Conservation (phyloP, 2,113 vertebrate species). For the Thamnaconus septentrionalis region DNA sequence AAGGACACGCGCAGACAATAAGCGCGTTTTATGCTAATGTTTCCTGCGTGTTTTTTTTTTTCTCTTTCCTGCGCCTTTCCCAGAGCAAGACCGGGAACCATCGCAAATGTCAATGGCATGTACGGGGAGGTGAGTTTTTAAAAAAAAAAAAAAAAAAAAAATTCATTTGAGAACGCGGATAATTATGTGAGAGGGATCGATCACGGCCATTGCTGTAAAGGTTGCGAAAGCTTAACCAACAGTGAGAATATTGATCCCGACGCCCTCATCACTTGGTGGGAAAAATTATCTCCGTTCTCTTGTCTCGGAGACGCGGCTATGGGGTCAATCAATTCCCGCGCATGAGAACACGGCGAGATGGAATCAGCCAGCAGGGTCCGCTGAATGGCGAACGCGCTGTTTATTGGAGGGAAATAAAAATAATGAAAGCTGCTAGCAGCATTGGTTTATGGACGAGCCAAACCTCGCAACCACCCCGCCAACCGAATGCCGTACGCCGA, state of each 20-base stretch:
- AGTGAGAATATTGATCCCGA: conserved; percentile 75
- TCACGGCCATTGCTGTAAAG: conserved; percentile 73
- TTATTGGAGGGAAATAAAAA: conserved; percentile 35
- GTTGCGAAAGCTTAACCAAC: conserved; percentile 76
- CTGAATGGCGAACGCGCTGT: conserved; percentile 43
- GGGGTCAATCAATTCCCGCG: conserved; percentile 69
- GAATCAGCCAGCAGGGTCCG: conserved; percentile 32
- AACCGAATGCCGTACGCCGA: too few species aligned
- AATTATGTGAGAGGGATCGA: conserved; percentile 75
- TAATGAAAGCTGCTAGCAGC: too few species aligned
- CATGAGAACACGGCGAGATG: conserved; percentile 48
- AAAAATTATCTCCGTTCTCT: conserved; percentile 68
- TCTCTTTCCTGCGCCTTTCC: too few species aligned
- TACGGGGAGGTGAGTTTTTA: background rate
- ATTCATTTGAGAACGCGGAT: conserved; percentile 65
- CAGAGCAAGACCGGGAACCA: conserved; percentile 3
- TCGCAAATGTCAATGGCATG: conserved; percentile 68
- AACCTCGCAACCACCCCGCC: too few species aligned
- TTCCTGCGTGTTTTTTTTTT: conserved; percentile 25
- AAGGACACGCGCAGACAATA: conserved; percentile 39
- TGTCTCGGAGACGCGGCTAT: conserved; percentile 44
- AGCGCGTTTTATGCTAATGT: conserved; percentile 46
- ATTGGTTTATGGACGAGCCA: too few species aligned
- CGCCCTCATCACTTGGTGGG: conserved; percentile 64
- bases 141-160: conserved; percentile 14